Evolutionary conservation across 1,140 invertebrate species (phyloP), one percentile per base, ranked within the genome.

Genomic region (Pteromalus puparum): DNA sequence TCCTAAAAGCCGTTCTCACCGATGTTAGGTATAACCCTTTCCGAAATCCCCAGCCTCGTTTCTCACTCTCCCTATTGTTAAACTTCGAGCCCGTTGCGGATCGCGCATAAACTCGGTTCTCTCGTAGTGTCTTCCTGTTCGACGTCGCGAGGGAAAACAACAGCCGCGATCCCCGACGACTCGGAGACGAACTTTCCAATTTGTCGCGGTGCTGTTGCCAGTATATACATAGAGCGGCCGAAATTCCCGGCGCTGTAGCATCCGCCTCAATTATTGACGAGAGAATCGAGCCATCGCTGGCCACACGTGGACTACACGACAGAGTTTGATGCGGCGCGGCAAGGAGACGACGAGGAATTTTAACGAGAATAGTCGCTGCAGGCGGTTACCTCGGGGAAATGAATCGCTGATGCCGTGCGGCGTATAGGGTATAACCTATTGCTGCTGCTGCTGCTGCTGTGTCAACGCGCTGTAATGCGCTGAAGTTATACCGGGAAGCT

Each of bases 181-280:
- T 24, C 21, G 4, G 42, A 53, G 46, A 21, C 24, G 74, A 76
- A 76, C 74, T 76, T 76, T 48, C 21, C 74, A 76, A 76, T 76
- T 76, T 76, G 42, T 46, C 24, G 46, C 15, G 46, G 46, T 48
- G 46, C 46, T 18, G 46, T 9, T 15, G 46, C 46, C 3, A 2
- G 1, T 48, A 15, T 48, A 15, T 18, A 18, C 13, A 15, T 0
- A 48, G 46, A 48, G 46, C 46, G 15, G 48, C 30, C 30, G 48
- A 78, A 78, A 65, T 78, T 65, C 53, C 24, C 15, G 10, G 70
- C 70, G 10, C 48, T 10, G 28, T 2, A 61, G 76, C 65, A 26
- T 67, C 65, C 9, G n/a, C 76, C 12, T 78, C 53, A 78, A 78
- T 78, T 53, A 78, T 78, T 78, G 76, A 77, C 75, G 24, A 26